phyloP scores from a whole-genome alignment of 2,888 invertebrate genomes.

The Mechanitis mazaeus region DNA sequence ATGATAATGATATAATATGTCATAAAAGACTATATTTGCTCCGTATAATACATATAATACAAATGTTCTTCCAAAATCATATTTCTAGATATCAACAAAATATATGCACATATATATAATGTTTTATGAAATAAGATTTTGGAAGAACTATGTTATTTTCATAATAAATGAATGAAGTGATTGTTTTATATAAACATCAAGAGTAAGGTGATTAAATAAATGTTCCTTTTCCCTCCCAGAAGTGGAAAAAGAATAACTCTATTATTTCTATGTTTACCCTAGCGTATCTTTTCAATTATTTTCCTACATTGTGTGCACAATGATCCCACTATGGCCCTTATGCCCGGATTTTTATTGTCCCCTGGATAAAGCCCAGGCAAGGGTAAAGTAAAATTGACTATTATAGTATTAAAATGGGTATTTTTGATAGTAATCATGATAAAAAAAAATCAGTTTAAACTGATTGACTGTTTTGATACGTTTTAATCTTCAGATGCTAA shows the following conservation, averaged over 20 bases:
- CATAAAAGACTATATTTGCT: too few species aligned
- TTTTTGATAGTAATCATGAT: conserved; percentile 18
- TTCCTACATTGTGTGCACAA: conserved; percentile 31
- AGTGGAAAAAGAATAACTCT: conserved; percentile 6
- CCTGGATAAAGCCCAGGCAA: conserved; percentile 30
- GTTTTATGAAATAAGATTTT: too few species aligned
- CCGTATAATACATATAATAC: too few species aligned
- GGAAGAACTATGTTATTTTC: too few species aligned
- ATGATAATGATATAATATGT: too few species aligned
- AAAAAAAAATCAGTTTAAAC: conserved; percentile 7
- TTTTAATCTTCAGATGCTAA: too few species aligned
- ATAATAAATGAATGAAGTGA: too few species aligned
- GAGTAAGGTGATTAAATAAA: background rate
- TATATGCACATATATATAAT: too few species aligned
- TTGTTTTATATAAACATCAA: too few species aligned
- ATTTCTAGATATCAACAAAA: too few species aligned
- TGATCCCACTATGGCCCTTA: conserved; percentile 30
- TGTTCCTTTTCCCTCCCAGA: background rate
- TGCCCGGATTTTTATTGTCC: conserved; percentile 33
- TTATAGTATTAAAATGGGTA: conserved; percentile 29
- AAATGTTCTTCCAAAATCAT: too few species aligned
- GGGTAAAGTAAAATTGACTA: conserved; percentile 31
- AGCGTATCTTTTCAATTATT: conserved; percentile 35
- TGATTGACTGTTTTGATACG: background rate
- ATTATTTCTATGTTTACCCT: conserved; percentile 27